Base-by-base conservation (phyloP, 2,797 vertebrate genomes). In the Oryzias dopingdopingensis region DNA sequence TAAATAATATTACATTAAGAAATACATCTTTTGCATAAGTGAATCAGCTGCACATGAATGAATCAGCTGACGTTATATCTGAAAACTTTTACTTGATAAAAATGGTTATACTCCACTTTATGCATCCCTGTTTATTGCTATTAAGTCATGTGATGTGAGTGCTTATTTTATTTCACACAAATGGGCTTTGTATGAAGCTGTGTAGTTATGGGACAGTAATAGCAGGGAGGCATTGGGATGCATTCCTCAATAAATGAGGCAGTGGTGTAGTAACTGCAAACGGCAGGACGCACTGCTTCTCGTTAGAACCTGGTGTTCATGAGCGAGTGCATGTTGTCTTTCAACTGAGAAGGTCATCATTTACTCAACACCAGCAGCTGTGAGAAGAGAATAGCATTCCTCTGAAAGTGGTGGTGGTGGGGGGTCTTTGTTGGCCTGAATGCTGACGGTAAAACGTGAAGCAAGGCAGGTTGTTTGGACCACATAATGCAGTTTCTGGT, bases 191-290 rank as follows among this genome's bases (percentile, higher is more conserved):
- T 86, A 45, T 79, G 42, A 58, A 49, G 60, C 80, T 57, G 54
- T 75, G 51, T 81, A 68, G 69, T 82, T 76, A 82, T 76, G 77
- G 71, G 79, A 79, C 74, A 76, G 82, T 84, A 78, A 88, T 83
- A 80, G 80, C 68, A 65, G 69, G 47, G 40, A 64, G n/a, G 18
- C 55, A 58, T 54, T 40, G 52, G 68, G 66, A 82, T 65, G 74
- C 85, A 88, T 90, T 89, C 88, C 84, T 89, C 83, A 79, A 86
- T 85, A 86, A 90, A 85, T 86, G 82, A 84, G 65, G 81, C 78
- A 45, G 67, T 18, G 66, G 74, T 56, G 74, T 71, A 75, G 76
- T 81, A 68, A 81, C 73, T 65, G 72, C 52, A 65, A 77, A 79
- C 77, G 79, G 76, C 74, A 41, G 67, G 75, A 71, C 56, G 56